Conservation (phyloP, 37 sponge, comb jelly and placozoan genomes). For the Tethya wilhelma region DNA sequence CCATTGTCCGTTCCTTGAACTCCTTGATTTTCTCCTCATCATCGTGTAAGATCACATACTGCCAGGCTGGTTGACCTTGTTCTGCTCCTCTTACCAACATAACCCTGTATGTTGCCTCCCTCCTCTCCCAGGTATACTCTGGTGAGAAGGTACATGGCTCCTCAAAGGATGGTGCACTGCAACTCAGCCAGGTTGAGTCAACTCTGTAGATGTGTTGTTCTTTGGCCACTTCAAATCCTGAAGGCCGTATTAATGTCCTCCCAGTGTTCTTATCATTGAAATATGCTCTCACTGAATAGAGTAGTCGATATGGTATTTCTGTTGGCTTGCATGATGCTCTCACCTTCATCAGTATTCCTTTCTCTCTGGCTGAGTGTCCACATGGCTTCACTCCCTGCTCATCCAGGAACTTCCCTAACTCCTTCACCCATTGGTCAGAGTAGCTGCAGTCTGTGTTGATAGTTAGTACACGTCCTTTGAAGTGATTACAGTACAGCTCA, state of each 20-base stretch:
- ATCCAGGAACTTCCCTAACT: constrained; percentile 45
- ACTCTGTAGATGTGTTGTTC: too few species aligned
- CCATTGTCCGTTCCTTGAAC: constrained; percentile 20
- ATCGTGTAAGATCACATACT: constrained; percentile 61
- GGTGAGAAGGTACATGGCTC: constrained; percentile 21
- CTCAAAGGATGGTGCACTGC: background rate
- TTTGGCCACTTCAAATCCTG: too few species aligned
- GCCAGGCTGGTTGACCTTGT: constrained; percentile 43
- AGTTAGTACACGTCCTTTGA: constrained; percentile 47
- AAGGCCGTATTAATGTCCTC: too few species aligned
- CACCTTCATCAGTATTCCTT: constrained; percentile 62
- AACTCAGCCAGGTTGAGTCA: constrained; percentile 15
- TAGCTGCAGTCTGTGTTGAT: constrained; percentile 62
- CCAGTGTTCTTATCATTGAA: constrained; percentile 21
- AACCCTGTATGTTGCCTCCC: background rate
- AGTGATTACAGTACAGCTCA: constrained; percentile 51
- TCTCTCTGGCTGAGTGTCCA: constrained; percentile 70
- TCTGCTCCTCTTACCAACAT: constrained; percentile 24
- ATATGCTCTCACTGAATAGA: background rate
- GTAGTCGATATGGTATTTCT: background rate
- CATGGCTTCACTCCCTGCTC: constrained; percentile 52
- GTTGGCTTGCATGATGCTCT: constrained; percentile 41
- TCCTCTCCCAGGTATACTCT: constrained; percentile 10
- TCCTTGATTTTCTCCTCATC: constrained; percentile 17
- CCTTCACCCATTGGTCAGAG: constrained; percentile 58